These are phyloP conservation scores for Copsychus sechellarum DNA, from an alignment of 2,113 vertebrate genomes.

Conservation along the genomic window DNA sequence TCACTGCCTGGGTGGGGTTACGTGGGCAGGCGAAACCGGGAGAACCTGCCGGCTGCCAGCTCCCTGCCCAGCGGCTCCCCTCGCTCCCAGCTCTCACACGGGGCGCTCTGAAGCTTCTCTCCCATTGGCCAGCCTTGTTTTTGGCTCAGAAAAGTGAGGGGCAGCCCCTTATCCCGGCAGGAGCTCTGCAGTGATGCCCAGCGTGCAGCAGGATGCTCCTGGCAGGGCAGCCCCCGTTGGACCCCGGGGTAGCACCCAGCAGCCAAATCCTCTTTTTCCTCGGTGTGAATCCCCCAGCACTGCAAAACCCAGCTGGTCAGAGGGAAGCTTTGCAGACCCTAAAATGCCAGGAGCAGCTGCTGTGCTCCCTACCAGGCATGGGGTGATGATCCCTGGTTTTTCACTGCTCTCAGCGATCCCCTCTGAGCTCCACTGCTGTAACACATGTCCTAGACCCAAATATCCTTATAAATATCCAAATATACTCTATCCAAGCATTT, in stretches of 20 bases:
- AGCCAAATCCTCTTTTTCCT: not conserved
- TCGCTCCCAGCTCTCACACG: rapidly evolving
- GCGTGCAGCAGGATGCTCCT: rapidly evolving
- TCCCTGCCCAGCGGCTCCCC: rapidly evolving
- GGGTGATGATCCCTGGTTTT: not conserved
- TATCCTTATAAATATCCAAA: not conserved
- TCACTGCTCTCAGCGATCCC: rapidly evolving
- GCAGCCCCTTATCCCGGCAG: not conserved
- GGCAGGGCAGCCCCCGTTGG: rapidly evolving
- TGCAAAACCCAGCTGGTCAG: rapidly evolving
- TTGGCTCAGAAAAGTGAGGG: rapidly evolving
- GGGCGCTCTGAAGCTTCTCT: not conserved
- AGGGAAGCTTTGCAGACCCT: not conserved
- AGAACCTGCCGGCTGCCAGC: not conserved
- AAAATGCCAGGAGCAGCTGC: not conserved
- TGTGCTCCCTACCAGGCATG: rapidly evolving
- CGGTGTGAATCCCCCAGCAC: rapidly evolving
- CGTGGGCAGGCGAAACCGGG: not conserved
- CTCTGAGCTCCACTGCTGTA: not conserved
- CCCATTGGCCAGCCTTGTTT: too few relatives aligned
- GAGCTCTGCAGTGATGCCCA: rapidly evolving
- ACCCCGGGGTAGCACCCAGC: not conserved
- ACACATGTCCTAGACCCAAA: rapidly evolving
- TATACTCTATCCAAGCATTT: not conserved
- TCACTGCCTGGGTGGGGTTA: slow-evolving; percentile 13